Base-by-base conservation (phyloP, 2,888 invertebrate genomes). In the Anorthoa munda region DNA sequence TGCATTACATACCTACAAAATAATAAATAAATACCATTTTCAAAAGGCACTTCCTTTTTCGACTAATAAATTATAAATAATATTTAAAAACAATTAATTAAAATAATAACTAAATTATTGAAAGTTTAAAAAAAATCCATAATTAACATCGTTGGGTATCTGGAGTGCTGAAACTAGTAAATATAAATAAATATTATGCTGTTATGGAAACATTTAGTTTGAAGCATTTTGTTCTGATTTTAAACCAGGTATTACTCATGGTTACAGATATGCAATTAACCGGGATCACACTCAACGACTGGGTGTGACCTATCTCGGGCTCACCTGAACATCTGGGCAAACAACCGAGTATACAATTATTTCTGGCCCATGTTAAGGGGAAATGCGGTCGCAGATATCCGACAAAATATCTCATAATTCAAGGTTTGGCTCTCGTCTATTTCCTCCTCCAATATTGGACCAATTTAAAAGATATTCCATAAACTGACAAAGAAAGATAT, bases 101-200 rank as follows among this genome's bases (percentile, higher is more conserved):
- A 1, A 23, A 55, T n/a, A 18, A 53, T 17, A 13, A 18, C n/a
- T 15, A 77, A 31, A 71, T 51, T 26, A 59, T 39, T 56, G 55
- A 66, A 61, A 15, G 2, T n/a, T 18, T 26, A 15, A 0, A 2
- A 13, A 31, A 45, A 18, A 11, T 53, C 13, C 11, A 13, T 39
- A n/a, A 45, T 58, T 26, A 65, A 74, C 45, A 65, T 56, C 45
- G 50, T 74, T 50, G 3, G 18, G 26, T 15, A 56, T 74, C 75
- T 56, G 50, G 48, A 21, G 31, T 2, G 4, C 39, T 12, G n/a
- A 45, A 26, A 45, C 12, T 64, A 31, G 11, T 9, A 26, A 26
- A 26, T 48, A 46, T 21, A 46, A 60, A 46, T 63, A 63, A 71
- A 63, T 73, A 50, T 65, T 50, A 73, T 73, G 56, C 65, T 71